Base-by-base conservation (phyloP, 2,113 vertebrate species). In the Lamprotornis superbus region DNA sequence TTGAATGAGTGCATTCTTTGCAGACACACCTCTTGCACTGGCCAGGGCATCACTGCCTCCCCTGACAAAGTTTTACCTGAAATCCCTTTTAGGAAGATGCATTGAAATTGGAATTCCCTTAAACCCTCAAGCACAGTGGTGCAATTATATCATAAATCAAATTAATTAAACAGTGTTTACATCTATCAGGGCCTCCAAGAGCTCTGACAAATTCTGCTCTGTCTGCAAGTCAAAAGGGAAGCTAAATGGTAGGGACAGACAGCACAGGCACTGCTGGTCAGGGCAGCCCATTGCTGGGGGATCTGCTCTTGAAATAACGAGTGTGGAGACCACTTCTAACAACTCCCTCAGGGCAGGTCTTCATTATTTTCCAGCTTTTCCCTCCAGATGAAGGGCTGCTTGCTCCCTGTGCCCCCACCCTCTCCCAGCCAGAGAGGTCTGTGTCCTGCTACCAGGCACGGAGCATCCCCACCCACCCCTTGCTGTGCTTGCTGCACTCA, bases 71-170 rank as follows among this genome's bases (percentile, higher is more conserved):
- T 52, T 89, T 86, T 88, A 87, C 83, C 79, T 86, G 60, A 85
- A 93, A 73, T 86, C 55, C 10, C 16, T 89, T 93, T 91, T 83
- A 73, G 52, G 59, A 90, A 75, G 75, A 90, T 83, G 69, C 18
- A 19, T 9, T 78, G 53, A 46, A 84, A 93, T 73, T 73, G 37
- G 40, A 84, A 93, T 75, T 88, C 80, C 68, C 65, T 92, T 92
- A 78, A 87, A 89, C 49, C 65, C 69, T 93, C 69, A 83, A 93
- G 90, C 65, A 56, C 56, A 47, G 82, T 59, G 60, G 75, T 91
- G 60, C 68, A 94, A 94, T 95, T 96, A 75, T 71, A 88, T 35
- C 39, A 64, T 94, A 95, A 93, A 95, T 95, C 83, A 86, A 91
- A 95, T 95, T 93, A 94, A 94, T 93, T 93, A 90, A 94, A 81